These are phyloP conservation scores for Sciurus carolinensis DNA, from an alignment of 2,797 vertebrate genomes.

Conservation along the genomic window DNA sequence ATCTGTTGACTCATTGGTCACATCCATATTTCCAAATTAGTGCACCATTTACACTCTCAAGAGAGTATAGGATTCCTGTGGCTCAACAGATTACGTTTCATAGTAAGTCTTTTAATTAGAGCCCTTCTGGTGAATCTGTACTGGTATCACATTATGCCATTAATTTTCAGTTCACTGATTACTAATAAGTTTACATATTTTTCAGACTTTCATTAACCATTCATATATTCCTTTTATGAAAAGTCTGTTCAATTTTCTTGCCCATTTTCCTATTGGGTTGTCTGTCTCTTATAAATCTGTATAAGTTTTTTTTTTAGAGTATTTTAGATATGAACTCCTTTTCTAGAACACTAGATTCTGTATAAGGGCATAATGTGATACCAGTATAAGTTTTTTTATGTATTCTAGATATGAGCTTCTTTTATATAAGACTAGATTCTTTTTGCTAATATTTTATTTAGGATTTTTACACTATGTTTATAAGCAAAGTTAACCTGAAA, in stretches of 20 bases:
- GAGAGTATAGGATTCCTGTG: background rate
- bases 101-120: background rate
- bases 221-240: background rate
- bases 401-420: background rate
- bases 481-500: background rate
- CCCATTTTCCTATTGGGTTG: background rate
- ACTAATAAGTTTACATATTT: background rate
- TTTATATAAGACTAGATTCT: background rate
- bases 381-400: background rate
- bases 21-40: background rate
- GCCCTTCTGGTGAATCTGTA: background rate
- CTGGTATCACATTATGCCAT: background rate
- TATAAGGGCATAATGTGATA: no score
- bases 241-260: background rate
- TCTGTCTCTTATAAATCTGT: background rate
- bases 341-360: background rate
- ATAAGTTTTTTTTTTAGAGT: background rate
- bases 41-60: background rate
- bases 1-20: background rate
- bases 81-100: background rate
- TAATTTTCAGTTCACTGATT: background rate
- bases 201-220: background rate
- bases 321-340: background rate
- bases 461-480: background rate
- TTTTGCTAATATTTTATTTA: conserved; percentile 17